Evolutionary conservation across 2,797 vertebrate genomes (phyloP), one percentile per base, ranked within the genome.

Genomic region (Ataeniobius toweri): DNA sequence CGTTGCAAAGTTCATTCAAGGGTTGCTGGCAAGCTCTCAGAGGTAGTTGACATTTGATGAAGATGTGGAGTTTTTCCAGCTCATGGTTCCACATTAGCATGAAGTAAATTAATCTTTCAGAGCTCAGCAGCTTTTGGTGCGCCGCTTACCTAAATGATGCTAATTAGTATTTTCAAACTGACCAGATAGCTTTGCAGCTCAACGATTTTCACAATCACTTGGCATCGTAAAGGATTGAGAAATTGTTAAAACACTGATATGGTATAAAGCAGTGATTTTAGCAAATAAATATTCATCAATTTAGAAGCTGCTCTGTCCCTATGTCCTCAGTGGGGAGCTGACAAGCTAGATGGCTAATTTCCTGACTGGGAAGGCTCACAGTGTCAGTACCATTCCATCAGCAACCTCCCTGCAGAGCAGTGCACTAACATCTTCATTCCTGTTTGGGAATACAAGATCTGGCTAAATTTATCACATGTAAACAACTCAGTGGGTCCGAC

Each of bases 311-410:
- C 69, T 87, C 78, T 83, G 24, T 89, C 78, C 80, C 84, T 75
- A 63, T 46, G 67, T 83, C 74, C 68, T 85, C 58, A 3, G 74
- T 59, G 72, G 80, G 79, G 76, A 69, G 73, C 80, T 86, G 77
- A 84, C 86, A 85, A 70, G 82, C 56, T 69, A 71, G 70, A 82
- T 63, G 75, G 78, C 77, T 88, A 79, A 88, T 91, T 86, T 86
- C 86, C 86, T 86, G 82, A 88, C 73, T 83, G 75, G 81, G 75
- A 80, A 78, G 71, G 77, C 81, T 74, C 65, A 80, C 79, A 68
- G 67, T 87, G 85, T 91, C 88, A 80, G 78, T 86, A 79, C 72
- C 12, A 26, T 65, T 86, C 80, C 68, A 69, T 88, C 86, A 87
- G 71, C 16, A 50, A 12, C 55, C 59, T 73, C 53, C 78, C 87